Base-by-base conservation (phyloP, 2,888 invertebrate species). In the Yponomeuta evonymella region DNA sequence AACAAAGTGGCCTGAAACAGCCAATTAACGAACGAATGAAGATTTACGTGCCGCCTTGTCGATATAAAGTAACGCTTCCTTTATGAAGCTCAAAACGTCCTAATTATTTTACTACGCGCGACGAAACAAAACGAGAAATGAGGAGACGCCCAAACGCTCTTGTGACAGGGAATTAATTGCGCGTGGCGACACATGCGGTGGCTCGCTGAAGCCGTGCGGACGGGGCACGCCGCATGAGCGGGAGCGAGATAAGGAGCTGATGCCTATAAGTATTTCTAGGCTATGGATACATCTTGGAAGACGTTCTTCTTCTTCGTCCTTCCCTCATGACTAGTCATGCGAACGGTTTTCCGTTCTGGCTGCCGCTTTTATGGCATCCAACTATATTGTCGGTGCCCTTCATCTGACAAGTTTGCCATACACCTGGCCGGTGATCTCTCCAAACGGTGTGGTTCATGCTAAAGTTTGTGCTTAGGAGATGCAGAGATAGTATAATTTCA, bases 81-180 rank as follows among this genome's bases (percentile, higher is more conserved):
- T 91, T 90, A 91, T 89, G 89, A 91, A 87, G 88, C 88, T 91
- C 90, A 90, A 89, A 91, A 91, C 89, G 90, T 91, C 91, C 92
- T 92, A 92, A 92, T 92, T 92, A 92, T 91, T 87, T 88, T 87
- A 87, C 89, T 86, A 87, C 84, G 80, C 85, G 83, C 81, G 83
- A 83, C 79, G 83, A 83, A 81, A 85, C 89, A 90, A 90, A 89
- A 89, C 84, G 86, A 91, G 83, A 78, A 88, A 82, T 82, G 79
- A 77, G 82, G 90, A 85, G 89, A 91, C 89, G 90, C 90, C 89
- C 90, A 90, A 91, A 91, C 90, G 90, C 89, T 91, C 84, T 85
- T 91, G 90, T 91, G 91, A 92, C 91, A 91, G 90, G 82, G 89
- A 87, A 91, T 90, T 91, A 92, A 92, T 91, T 90, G 91, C 84